phyloP scores from a whole-genome alignment of 2,888 invertebrate genomes.

The Frankliniella intonsa region DNA sequence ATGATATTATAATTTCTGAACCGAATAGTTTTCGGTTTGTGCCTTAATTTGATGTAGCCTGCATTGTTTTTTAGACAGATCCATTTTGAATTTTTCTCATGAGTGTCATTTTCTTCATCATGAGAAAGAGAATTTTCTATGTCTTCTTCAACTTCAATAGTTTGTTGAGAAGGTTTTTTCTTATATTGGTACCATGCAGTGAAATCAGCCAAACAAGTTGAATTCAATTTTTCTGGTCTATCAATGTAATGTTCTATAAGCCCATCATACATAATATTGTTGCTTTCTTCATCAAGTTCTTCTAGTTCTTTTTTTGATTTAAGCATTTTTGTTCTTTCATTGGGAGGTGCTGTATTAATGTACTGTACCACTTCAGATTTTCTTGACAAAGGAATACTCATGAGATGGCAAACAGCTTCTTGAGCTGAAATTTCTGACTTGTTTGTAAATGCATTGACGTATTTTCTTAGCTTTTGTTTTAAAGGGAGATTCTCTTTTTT shows the following conservation, averaged over 20 bases:
- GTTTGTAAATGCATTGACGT: not conserved
- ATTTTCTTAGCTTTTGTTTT: not conserved
- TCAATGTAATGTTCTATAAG: conserved; percentile 39
- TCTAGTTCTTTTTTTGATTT: not conserved
- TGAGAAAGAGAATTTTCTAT: not conserved
- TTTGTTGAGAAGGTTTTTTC: not conserved
- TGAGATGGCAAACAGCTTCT: not conserved
- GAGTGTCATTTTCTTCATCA: not conserved
- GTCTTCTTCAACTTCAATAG: not conserved
- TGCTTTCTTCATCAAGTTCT: not conserved
- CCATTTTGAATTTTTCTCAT: not conserved
- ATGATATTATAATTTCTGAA: conserved; percentile 34
- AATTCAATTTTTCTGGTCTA: conserved; percentile 38
- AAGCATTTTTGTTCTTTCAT: not conserved
- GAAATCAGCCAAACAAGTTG: conserved; percentile 40
- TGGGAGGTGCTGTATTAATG: not conserved
- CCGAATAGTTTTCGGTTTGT: conserved; percentile 33
- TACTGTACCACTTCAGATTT: not conserved
- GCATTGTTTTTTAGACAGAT: not conserved
- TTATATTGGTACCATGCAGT: conserved; percentile 35
- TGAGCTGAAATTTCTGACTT: not conserved
- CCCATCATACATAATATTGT: conserved; percentile 32
- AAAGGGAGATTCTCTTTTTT: not conserved
- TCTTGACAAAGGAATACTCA: conserved; percentile 32
- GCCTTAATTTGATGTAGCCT: conserved; percentile 1